Evolutionary conservation across 2,888 invertebrate species (phyloP), one percentile per base, ranked within the genome.

Genomic region (Chrysopilus asiliformis): DNA sequence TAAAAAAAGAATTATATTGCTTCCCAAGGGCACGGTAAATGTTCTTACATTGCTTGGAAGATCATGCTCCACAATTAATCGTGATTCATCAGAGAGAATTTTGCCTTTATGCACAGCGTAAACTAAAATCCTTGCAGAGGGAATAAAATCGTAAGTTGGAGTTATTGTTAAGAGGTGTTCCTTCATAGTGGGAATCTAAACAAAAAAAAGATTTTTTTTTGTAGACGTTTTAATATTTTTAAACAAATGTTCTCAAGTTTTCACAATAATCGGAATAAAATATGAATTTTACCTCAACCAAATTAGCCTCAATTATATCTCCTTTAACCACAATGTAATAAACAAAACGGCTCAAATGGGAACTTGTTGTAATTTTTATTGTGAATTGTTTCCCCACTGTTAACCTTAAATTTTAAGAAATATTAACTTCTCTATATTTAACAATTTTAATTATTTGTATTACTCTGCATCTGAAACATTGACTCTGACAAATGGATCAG

Each of bases 281-380:
- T n/a, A n/a, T n/a, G n/a, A n/a, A n/a, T n/a, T n/a, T n/a, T n/a
- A n/a, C n/a, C n/a, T n/a, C n/a, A n/a, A n/a, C n/a, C n/a, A n/a
- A n/a, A n/a, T n/a, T n/a, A n/a, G n/a, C n/a, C n/a, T n/a, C n/a
- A n/a, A 90, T 65, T 20, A 93, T 79, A 53, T 90, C 84, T 0
- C 93, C 93, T 34, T 91, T 72, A 9, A 87, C 90, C 40, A 93
- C 70, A 24, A 89, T 70, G 50, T 77, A 70, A 54, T 87, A 90
- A 48, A 76, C 79, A 32, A 90, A 68, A 47, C 82, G 72, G 47
- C 77, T 76, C 68, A 91, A 68, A 1, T 79, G 76, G 47, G 74
- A 74, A 0, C 85, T 87, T 3, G 85, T 78, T 40, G 79, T 78
- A 3, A 90, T 74, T 38, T 76, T 69, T 25, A 89, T 72, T 39